Base-by-base conservation (phyloP, 2,888 invertebrate species). In the Polyommatus icarus region DNA sequence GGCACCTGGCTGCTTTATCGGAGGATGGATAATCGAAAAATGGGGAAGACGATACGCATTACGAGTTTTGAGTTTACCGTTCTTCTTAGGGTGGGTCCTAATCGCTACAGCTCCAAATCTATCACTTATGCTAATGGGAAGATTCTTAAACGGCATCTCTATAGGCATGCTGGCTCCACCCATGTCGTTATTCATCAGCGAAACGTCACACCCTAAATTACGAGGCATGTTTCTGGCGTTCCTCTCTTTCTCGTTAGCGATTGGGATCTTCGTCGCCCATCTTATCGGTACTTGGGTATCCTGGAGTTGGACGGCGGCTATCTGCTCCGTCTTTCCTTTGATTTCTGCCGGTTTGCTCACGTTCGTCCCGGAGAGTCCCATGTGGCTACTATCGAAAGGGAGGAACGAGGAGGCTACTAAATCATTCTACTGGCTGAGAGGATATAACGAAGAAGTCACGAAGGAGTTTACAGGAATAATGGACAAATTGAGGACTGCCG, bases 21-120 rank as follows among this genome's bases (percentile, higher is more conserved):
- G 73, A 73, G 73, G 73, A 20, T 73, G 73, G 73, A 20, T 73
- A 73, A 73, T 73, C 20, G 73, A 73, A 46, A 73, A 73, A 40
- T 40, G 20, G 20, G 73, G 73, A 46, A 73, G 73, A 73, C 36
- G 40, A 24, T 40, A 15, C 32, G 15, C 73, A 6, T 10, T 73
- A 1, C 40, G 40, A 18, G 46, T 40, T 12, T 73, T 73, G 18
- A 73, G 73, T 46, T 24, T 73, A 24, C 73, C 73, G 6, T 73
- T 73, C 20, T 73, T 46, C 46, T 24, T 73, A 12, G 73, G 73
- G 15, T 73, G 73, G 73, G 20, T 73, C 18, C 73, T 73, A 5
- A 73, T 73, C 5, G 46, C 46, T 24, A 73, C 40, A 46, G 73
- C 73, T 40, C 20, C 73, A n/a, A 73, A 20, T 1, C 46, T 73